Base-by-base conservation (phyloP, 2,113 vertebrate species). In the Piaya cayana region DNA sequence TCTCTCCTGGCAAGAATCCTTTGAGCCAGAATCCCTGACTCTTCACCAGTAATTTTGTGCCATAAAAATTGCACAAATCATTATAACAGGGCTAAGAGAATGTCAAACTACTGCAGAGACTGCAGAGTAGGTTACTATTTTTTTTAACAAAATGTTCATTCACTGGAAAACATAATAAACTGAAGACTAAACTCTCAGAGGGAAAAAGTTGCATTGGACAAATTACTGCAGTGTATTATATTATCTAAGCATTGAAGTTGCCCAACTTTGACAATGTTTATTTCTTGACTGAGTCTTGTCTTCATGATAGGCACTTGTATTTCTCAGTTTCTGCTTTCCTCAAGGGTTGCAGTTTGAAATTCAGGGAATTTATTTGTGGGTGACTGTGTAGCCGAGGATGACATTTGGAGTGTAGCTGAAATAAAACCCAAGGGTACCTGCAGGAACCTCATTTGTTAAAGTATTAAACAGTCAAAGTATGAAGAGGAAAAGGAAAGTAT, bases 381-480 rank as follows among this genome's bases (percentile, higher is more conserved):
- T 42, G 50, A 60, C 78, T 82, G 8, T 18, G 15, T 71, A 25
- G 65, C 26, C 53, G 27, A 80, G 7, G n/a, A 63, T 27, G 18
- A 32, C 14, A 15, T 77, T 82, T 22, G 77, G 15, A 21, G 2
- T 13, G 3, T 20, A 76, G 39, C 11, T 39, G 69, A 78, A 86
- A 47, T 17, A 50, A 78, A 82, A 47, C 13, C 15, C 3, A 1
- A 49, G 22, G 9, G 8, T 49, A n/a, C 9, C 11, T 72, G 9
- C 15, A 60, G 26, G 15, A 53, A 4, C 10, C 30, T 72, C 0
- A 0, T 70, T 89, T 67, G 5, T 92, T 82, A 52, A 43, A 0
- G 2, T n/a, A 5, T 72, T 68, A n/a, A 56, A 89, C 17, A 84
- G 26, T 3, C 1, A 0, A 11, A 12, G 12, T 29, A 49, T 6